Evolutionary conservation across 2,797 vertebrate genomes (phyloP), one percentile per base, ranked within the genome.

Genomic region (Hemibagrus guttatus): DNA sequence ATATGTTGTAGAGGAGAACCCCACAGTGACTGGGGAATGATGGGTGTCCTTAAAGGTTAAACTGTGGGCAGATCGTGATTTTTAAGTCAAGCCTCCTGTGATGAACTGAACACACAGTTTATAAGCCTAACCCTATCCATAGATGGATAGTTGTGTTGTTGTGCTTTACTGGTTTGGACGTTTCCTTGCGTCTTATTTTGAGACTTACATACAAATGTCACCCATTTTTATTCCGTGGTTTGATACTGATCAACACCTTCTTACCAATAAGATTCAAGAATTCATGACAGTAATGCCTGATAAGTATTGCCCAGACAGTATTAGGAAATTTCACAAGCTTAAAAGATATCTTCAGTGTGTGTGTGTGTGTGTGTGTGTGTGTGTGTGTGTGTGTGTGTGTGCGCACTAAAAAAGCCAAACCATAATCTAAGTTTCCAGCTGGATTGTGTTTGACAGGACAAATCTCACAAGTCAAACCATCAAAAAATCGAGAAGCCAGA

Each of bases 391-490:
- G 42, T 72, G n/a, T 54, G 26, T 54, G 71, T 49, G 74, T 54
- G 14, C 8, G 17, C 23, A 88, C 78, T 69, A 88, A 76, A 80
- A 86, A 84, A 31, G 61, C 83, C 59, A 75, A 89, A 87, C 78
- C 75, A 12, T 88, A 63, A 90, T 85, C 85, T 76, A 86, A 89
- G 69, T 79, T 63, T 85, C 56, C 90, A 92, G 89, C 89, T 91
- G 91, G 88, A 90, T 92, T 89, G 79, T 89, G 87, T 92, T 92
- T 91, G 81, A 71, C 81, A 87, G 89, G 83, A 90, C 83, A 89
- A 87, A 87, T 87, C 82, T 87, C 63, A 84, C 83, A 87, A 89
- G 80, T 90, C 86, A 89, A 89, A 87, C 79, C 79, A 89, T 90
- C 83, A 88, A 84, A 89, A 89, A 74, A 58, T 23, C 49, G 61